Evolutionary conservation across 2,797 vertebrate species (phyloP).

Genomic region (Sebastes diploproa): DNA sequence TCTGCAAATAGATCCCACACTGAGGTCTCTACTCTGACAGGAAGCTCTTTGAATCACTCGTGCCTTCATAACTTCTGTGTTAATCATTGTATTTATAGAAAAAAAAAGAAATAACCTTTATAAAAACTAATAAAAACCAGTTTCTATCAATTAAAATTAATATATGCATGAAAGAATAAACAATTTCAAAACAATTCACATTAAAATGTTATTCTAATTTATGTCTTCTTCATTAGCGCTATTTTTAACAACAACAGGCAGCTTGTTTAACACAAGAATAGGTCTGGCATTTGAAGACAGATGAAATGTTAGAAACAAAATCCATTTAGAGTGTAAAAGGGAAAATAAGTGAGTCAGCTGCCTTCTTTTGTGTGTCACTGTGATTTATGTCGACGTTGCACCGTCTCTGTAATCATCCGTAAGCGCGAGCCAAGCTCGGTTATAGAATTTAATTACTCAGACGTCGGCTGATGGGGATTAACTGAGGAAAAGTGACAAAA

Average conservation of each 20-base stretch:
- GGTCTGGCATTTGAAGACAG: conserved; percentile 13
- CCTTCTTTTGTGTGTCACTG: conserved; percentile 48
- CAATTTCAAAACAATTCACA: neutral
- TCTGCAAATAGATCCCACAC: conserved; percentile 47
- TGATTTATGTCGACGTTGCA: conserved; percentile 60
- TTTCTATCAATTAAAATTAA: neutral
- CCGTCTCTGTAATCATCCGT: conserved; percentile 44
- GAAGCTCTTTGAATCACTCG: neutral
- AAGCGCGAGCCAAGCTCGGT: conserved; percentile 13
- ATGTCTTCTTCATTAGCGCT: neutral
- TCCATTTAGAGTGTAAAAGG: conserved; percentile 21
- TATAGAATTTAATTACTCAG: conserved; percentile 48
- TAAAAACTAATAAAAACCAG: neutral
- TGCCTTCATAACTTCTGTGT: neutral
- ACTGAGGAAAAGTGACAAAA: conserved; percentile 44
- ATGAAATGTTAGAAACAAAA: conserved; percentile 22
- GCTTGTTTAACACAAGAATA: conserved; percentile 16
- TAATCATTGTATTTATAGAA: neutral
- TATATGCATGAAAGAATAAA: neutral
- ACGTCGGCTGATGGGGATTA: conserved; percentile 42
- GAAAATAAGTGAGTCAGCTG: conserved; percentile 32
- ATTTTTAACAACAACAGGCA: neutral
- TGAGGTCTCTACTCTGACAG: neutral
- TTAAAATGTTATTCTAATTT: neutral
- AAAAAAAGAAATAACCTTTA: neutral